Evolutionary conservation across 2,797 vertebrate genomes (phyloP), one percentile per base, ranked within the genome.

Genomic region (Antennarius maculatus): DNA sequence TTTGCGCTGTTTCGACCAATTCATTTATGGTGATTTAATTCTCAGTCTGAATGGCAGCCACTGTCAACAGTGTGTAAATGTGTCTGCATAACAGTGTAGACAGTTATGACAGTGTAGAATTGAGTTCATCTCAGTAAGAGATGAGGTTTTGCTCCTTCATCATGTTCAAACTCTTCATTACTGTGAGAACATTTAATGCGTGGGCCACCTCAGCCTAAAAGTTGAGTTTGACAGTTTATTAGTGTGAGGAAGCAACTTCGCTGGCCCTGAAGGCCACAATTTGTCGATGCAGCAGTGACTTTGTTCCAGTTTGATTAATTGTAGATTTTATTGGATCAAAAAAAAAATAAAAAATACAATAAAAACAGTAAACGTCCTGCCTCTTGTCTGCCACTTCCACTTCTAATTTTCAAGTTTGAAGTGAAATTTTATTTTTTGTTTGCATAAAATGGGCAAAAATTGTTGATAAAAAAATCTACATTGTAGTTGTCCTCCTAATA

Each of bases 1-100:
- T 45, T 54, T 48, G 66, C 59, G 62, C 9, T 29, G 53, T 54
- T 70, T 62, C 23, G 60, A 76, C 73, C 48, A 57, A 48, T 79
- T 76, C 37, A 56, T 79, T 63, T 66, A 28, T 57, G 66, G 69
- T 17, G 56, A 61, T 47, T 54, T 3, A 9, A 57, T 69, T 66
- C 14, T n/a, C 16, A 17, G 63, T 54, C 31, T 54, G 42, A 45
- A 47, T 59, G 63, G 56, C 69, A 61, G 53, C 31, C 16, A 0
- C 10, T 6, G 46, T 47, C 14, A 29, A 29, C 47, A 34, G 2
- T 7, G 8, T 43, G 31, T 7, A 6, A 16, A n/a, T 4, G 39
- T 49, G 50, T 4, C 3, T 23, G 48, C 3, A 31, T 52, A 47
- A 15, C 16, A 18, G 51, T 75, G 10, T 39, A 42, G 56, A 16